Evolutionary conservation across 2,888 invertebrate genomes (phyloP).

Genomic region (Petrolisthes manimaculis): DNA sequence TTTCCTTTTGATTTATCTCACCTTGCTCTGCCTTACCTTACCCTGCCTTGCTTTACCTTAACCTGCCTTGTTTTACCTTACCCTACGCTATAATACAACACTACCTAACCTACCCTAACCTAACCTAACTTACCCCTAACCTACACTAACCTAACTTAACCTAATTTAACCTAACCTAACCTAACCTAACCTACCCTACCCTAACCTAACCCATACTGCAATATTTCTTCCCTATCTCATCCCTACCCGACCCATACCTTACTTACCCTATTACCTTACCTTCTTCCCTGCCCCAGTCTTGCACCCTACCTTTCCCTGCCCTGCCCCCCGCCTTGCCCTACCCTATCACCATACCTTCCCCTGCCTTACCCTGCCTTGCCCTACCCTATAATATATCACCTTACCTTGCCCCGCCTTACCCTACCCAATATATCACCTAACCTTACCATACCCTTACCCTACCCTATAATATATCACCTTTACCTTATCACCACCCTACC

Average conservation of each 20-base stretch:
- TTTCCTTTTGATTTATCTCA: background rate
- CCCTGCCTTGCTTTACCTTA: conserved; percentile 19
- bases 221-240: background rate
- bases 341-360: too few species aligned
- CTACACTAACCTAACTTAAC: too few species aligned
- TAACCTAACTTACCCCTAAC: background rate
- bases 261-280: background rate
- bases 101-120: background rate
- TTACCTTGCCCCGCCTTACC: background rate
- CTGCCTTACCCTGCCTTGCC: too few species aligned
- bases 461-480: background rate
- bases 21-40: conserved; percentile 17
- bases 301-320: background rate
- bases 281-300: background rate
- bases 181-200: conserved; percentile 6
- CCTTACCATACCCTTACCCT: conserved; percentile 9
- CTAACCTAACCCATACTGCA: too few species aligned
- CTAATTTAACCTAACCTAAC: too few species aligned
- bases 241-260: background rate
- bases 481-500: too few species aligned
- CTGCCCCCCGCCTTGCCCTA: too few species aligned
- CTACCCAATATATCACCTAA: background rate
- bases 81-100: background rate
- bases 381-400: too few species aligned
- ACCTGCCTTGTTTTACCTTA: background rate